Percentiles rank a stretch among this genome's conserved stretches.
phyloP scores from a whole-genome alignment of 2,113 vertebrate species.

The Lontra canadensis region DNA sequence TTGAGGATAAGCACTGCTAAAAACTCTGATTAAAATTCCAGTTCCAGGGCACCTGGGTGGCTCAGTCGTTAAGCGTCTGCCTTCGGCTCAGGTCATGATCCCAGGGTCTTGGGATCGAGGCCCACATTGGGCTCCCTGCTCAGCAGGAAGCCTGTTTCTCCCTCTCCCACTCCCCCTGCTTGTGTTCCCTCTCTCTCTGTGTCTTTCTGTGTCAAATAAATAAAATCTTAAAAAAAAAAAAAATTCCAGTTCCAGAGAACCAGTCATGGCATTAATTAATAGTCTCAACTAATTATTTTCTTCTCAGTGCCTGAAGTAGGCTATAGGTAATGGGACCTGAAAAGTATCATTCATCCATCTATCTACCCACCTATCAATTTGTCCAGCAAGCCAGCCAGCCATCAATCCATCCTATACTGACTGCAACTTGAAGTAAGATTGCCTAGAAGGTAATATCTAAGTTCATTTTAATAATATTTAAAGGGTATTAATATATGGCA shows the following conservation, averaged over 20 bases:
- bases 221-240: too few relatives aligned
- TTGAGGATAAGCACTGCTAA: not conserved
- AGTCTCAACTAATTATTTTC: not conserved
- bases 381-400: not conserved
- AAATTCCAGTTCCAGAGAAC: not conserved
- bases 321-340: not conserved
- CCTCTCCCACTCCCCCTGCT: too few relatives aligned
- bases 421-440: not conserved
- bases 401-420: not conserved
- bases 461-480: not conserved
- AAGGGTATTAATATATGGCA: not conserved
- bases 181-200: too few relatives aligned
- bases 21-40: not conserved
- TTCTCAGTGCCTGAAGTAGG: not conserved
- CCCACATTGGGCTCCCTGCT: too few relatives aligned
- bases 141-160: too few relatives aligned
- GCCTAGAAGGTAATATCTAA: not conserved
- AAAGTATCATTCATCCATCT: not conserved
- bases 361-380: not conserved
- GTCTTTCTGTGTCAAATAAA: too few relatives aligned
- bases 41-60: too few relatives aligned
- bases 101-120: too few relatives aligned
- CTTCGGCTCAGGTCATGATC: too few relatives aligned
- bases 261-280: not conserved
- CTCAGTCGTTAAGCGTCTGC: too few relatives aligned